Conservation (phyloP, 2,888 invertebrate species). For the Amphipoea lucens region DNA sequence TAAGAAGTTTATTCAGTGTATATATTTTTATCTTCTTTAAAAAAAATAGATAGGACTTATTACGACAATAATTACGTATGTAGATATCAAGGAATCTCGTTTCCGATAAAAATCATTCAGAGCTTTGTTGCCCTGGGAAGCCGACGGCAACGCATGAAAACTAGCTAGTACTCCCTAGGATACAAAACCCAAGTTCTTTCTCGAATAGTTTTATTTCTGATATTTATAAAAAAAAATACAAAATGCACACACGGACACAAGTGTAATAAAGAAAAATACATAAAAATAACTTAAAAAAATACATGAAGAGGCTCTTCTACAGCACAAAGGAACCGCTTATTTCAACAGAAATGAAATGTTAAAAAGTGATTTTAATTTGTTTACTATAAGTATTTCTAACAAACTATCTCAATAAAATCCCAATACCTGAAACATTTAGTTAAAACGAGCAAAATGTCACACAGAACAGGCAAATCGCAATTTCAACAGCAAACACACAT, state of each 20-base stretch:
- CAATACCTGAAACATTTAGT: slow-evolving; percentile 20
- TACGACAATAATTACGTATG: neutral
- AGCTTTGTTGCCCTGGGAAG: neutral
- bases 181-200: neutral
- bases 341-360: neutral
- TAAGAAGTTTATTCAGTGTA: too few species aligned
- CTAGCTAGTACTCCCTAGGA: neutral
- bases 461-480: slow-evolving; percentile 51
- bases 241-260: too few species aligned
- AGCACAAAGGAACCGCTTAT: neutral
- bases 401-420: neutral
- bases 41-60: neutral
- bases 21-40: too few species aligned
- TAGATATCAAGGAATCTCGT: neutral
- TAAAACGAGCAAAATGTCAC: slow-evolving; percentile 43
- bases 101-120: neutral
- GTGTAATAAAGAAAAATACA: too few species aligned
- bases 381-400: neutral
- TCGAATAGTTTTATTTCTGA: too few species aligned
- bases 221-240: too few species aligned
- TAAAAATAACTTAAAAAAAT: neutral
- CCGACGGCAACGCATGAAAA: slow-evolving; percentile 13
- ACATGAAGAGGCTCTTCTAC: neutral
- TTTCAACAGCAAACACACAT: slow-evolving; percentile 62
- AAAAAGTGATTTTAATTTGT: neutral